phyloP scores from a whole-genome alignment of 2,113 vertebrate genomes.

The Choloepus hoffmanni region DNA sequence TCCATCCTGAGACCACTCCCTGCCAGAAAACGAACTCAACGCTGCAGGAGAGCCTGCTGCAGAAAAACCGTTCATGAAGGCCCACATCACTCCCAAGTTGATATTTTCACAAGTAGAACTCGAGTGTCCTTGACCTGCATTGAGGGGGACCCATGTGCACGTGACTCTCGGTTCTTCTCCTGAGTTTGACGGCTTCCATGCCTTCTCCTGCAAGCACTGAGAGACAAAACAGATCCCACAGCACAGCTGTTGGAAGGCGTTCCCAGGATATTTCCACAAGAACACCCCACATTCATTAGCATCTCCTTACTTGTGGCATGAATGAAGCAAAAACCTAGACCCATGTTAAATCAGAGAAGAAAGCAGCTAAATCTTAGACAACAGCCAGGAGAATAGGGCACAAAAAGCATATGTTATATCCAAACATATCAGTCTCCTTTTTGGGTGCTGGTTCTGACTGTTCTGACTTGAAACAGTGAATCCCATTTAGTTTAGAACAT shows the following conservation, averaged over 20 bases:
- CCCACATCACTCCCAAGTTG: not conserved
- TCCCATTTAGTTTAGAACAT: not conserved
- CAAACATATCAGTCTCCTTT: not conserved
- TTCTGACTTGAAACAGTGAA: not conserved
- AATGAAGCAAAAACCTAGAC: conserved; percentile 7
- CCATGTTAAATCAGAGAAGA: not conserved
- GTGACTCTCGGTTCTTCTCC: no score
- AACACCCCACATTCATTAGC: not conserved
- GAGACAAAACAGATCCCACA: not conserved
- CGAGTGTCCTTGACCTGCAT: accelerated
- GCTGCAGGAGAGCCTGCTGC: not conserved
- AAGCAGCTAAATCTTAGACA: not conserved
- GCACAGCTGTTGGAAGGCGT: not conserved
- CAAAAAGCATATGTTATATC: not conserved
- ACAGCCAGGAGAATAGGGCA: not conserved
- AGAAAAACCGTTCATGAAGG: not conserved
- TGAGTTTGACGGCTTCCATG: accelerated
- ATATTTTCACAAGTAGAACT: not conserved
- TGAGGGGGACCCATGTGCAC: not conserved
- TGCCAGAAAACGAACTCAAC: not conserved
- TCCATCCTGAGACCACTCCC: not conserved
- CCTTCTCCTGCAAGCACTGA: not conserved
- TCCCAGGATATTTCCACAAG: not conserved
- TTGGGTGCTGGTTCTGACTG: not conserved
- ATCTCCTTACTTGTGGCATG: not conserved